Conservation (phyloP, 2,113 vertebrate species). For the Physeter macrocephalus region DNA sequence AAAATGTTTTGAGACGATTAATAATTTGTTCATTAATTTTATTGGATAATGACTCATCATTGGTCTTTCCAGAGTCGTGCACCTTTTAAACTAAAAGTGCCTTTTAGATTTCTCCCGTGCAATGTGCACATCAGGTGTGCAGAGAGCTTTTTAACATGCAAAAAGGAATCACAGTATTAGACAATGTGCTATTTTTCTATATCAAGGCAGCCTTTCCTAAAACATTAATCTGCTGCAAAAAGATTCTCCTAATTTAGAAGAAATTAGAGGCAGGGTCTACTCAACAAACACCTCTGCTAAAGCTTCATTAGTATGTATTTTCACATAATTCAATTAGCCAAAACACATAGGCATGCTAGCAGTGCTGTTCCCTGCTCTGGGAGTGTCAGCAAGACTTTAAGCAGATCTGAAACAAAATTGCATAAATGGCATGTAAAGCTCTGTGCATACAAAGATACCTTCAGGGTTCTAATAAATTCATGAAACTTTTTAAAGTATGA, state of each 20-base stretch:
- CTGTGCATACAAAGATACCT: slow-evolving; percentile 89
- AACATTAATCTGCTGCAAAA: slow-evolving; percentile 69
- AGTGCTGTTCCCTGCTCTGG: slow-evolving; percentile 79
- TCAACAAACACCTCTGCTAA: slow-evolving; percentile 76
- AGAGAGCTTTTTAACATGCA: slow-evolving; percentile 28
- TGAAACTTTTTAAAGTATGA: slow-evolving; percentile 88
- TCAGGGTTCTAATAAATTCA: slow-evolving; percentile 89
- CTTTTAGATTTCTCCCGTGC: slow-evolving; percentile 42
- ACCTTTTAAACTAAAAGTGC: slow-evolving; percentile 51
- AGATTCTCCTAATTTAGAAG: slow-evolving; percentile 75
- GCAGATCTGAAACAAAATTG: slow-evolving; percentile 89
- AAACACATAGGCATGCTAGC: slow-evolving; percentile 82
- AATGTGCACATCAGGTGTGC: slow-evolving; percentile 24
- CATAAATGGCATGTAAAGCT: slow-evolving; percentile 85
- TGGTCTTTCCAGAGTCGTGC: neutral
- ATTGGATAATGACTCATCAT: slow-evolving; percentile 66
- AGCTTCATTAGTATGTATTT: slow-evolving; percentile 86
- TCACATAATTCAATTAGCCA: slow-evolving; percentile 88
- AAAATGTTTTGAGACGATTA: slow-evolving; percentile 60
- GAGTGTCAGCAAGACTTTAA: slow-evolving; percentile 81
- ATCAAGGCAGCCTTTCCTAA: slow-evolving; percentile 63
- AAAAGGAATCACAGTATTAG: slow-evolving; percentile 41
- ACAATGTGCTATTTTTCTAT: slow-evolving; percentile 42
- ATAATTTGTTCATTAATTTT: slow-evolving; percentile 69
- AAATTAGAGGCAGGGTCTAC: slow-evolving; percentile 75